phyloP scores from a whole-genome alignment of 2,113 vertebrate genomes.

The Circaetus cinerascens region DNA sequence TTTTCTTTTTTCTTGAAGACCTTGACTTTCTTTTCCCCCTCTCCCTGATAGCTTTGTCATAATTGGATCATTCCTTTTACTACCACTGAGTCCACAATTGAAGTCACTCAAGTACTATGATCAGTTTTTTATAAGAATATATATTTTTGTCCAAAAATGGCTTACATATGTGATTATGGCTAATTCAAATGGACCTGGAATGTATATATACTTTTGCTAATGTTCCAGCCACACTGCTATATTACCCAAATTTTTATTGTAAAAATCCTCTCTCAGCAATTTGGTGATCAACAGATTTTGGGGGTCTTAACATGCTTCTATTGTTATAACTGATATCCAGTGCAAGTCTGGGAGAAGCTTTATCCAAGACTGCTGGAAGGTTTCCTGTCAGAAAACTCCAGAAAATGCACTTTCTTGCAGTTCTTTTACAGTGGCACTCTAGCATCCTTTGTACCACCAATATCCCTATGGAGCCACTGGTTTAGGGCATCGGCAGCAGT shows the following conservation, averaged over 20 bases:
- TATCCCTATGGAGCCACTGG: neutral
- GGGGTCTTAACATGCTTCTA: constrained; percentile 31
- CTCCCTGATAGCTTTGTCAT: constrained; percentile 72
- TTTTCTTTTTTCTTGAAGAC: constrained; percentile 74
- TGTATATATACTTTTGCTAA: constrained; percentile 83
- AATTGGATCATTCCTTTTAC: constrained; percentile 78
- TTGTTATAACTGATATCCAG: constrained; percentile 15
- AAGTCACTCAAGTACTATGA: constrained; percentile 76
- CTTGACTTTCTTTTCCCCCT: constrained; percentile 70
- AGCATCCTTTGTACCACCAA: constrained; percentile 17
- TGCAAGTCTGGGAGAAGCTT: constrained; percentile 41
- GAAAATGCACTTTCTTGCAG: constrained; percentile 48
- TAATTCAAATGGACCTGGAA: constrained; percentile 80
- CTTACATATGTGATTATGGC: constrained; percentile 80
- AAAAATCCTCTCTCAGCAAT: constrained; percentile 60
- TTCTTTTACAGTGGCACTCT: constrained; percentile 39
- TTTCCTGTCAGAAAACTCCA: constrained; percentile 69
- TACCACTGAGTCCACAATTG: constrained; percentile 74
- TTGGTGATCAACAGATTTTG: constrained; percentile 38
- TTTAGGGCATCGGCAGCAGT: constrained; percentile 32
- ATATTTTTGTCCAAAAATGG: constrained; percentile 83
- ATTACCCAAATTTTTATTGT: constrained; percentile 75
- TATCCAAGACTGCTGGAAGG: constrained; percentile 64
- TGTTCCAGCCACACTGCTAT: constrained; percentile 73
- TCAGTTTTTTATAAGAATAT: constrained; percentile 85